Conservation (phyloP, 2,113 vertebrate species). For the Oreochromis niloticus region DNA sequence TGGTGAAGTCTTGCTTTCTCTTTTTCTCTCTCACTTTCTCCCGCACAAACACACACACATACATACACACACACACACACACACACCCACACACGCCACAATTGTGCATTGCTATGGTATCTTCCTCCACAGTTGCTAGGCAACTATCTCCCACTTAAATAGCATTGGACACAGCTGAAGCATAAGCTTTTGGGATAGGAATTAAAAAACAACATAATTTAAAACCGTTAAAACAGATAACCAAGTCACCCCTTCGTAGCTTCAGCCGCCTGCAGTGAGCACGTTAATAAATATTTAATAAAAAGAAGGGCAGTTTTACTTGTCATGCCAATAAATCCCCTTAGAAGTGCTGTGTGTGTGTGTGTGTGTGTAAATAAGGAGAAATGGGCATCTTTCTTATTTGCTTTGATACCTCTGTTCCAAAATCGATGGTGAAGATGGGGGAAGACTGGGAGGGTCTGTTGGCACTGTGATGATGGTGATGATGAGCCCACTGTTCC, state of each 20-base stretch:
- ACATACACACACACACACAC: constrained; percentile 8
- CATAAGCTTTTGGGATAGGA: constrained; percentile 21
- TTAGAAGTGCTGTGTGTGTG: neutral
- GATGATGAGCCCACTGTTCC: constrained; percentile 89
- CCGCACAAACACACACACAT: neutral
- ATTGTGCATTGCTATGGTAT: constrained; percentile 49
- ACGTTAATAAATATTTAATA: neutral
- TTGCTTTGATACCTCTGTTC: constrained; percentile 76
- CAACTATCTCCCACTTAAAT: constrained; percentile 70
- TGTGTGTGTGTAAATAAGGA: neutral
- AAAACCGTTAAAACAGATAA: neutral
- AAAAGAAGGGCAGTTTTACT: neutral
- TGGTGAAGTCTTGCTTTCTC: constrained; percentile 20
- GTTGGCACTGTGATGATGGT: constrained; percentile 72
- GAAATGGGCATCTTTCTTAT: neutral
- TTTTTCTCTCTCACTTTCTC: neutral
- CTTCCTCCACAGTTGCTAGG: constrained; percentile 65
- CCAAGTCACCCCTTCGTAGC: neutral
- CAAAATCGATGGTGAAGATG: constrained; percentile 88
- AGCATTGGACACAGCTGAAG: constrained; percentile 41
- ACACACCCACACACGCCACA: constrained; percentile 22
- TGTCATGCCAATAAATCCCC: neutral
- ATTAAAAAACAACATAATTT: constrained; percentile 27
- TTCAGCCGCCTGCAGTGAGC: neutral
- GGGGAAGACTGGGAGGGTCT: constrained; percentile 87